phyloP scores from a whole-genome alignment of 2,797 vertebrate genomes.

The Gallinago nigripennis region DNA sequence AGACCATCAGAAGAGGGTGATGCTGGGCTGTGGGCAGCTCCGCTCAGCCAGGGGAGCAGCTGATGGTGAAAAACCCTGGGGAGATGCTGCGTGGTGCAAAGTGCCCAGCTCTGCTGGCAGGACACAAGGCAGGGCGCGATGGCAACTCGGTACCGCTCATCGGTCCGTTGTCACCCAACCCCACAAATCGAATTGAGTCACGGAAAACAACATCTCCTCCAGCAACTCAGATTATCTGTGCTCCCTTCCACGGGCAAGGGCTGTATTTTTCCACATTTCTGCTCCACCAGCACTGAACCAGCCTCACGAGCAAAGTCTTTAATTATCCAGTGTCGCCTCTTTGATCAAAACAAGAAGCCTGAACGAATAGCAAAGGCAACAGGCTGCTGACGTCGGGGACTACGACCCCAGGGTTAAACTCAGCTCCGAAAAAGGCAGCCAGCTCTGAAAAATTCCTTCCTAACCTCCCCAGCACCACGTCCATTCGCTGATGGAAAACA shows the following conservation, averaged over 20 bases:
- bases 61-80: rapidly evolving
- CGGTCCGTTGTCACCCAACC: neutral
- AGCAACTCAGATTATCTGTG: neutral
- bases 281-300: rapidly evolving
- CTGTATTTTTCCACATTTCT: neutral
- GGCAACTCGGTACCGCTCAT: rapidly evolving
- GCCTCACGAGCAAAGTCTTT: neutral
- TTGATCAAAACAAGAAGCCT: neutral
- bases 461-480: rapidly evolving
- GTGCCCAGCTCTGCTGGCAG: rapidly evolving
- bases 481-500: neutral
- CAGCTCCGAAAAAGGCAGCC: neutral
- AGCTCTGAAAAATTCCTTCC: neutral
- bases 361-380: neutral
- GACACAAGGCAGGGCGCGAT: neutral
- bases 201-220: neutral
- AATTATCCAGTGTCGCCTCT: neutral
- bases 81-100: neutral
- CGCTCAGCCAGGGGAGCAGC: rapidly evolving
- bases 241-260: neutral
- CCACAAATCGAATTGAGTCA: neutral
- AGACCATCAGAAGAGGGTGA: neutral
- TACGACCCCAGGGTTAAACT: rapidly evolving
- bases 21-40: neutral
- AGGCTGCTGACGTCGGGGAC: too few relatives aligned